These are phyloP conservation scores for Oncorhynchus mykiss DNA, from an alignment of 2,113 vertebrate species.

Conservation along the genomic window DNA sequence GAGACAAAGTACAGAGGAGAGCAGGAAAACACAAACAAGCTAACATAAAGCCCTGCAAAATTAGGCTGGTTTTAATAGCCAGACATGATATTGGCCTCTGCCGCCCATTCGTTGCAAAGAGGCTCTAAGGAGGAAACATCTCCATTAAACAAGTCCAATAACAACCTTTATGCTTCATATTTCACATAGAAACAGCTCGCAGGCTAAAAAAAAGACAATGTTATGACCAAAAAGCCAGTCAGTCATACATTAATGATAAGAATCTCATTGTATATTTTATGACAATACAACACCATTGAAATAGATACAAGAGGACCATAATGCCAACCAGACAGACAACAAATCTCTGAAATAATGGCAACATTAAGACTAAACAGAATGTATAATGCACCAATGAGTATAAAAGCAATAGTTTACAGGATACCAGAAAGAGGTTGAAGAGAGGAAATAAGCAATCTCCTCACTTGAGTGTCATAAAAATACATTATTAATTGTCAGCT, in stretches of 20 bases:
- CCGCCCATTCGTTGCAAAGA: slow-evolving; percentile 5
- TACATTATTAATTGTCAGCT: slow-evolving; percentile 15
- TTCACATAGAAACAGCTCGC: slow-evolving; percentile 31
- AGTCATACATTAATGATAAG: slow-evolving; percentile 57
- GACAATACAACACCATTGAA: slow-evolving; percentile 44
- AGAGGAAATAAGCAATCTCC: background rate
- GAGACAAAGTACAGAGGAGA: background rate
- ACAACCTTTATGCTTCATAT: slow-evolving; percentile 33
- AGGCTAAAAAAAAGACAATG: slow-evolving; percentile 29
- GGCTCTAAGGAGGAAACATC: slow-evolving; percentile 27
- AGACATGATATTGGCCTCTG: background rate
- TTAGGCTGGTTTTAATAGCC: background rate
- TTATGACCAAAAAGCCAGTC: slow-evolving; percentile 44
- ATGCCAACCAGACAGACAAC: slow-evolving; percentile 44
- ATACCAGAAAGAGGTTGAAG: slow-evolving; percentile 14
- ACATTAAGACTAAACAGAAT: slow-evolving; percentile 35
- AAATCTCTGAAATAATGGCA: slow-evolving; percentile 50
- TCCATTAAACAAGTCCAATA: slow-evolving; percentile 42
- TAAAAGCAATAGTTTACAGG: slow-evolving; percentile 17
- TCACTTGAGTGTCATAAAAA: slow-evolving; percentile 4
- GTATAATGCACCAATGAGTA: slow-evolving; percentile 32
- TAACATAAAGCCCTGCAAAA: background rate
- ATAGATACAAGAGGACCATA: slow-evolving; percentile 39
- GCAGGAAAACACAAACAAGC: slow-evolving; percentile 3
- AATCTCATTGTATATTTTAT: slow-evolving; percentile 52